Evolutionary conservation across 1,140 invertebrate genomes (phyloP).

Genomic region (Ganaspis sp.): DNA sequence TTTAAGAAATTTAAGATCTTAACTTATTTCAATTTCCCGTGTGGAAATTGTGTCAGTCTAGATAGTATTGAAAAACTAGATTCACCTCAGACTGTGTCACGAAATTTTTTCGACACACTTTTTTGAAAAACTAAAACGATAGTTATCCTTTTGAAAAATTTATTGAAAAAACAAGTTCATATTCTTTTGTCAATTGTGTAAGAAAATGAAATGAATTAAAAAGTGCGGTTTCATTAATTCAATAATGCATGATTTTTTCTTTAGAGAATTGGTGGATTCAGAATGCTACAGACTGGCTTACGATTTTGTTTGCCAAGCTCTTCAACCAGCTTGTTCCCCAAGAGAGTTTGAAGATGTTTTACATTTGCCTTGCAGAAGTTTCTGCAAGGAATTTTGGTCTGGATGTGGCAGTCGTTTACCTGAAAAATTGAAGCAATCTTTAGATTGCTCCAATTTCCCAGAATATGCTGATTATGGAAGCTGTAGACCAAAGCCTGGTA

Average conservation of each 20-base stretch:
- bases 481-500: slow-evolving; percentile 87
- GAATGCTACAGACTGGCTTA: slow-evolving; percentile 90
- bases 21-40: no score
- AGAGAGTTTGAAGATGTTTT: slow-evolving; percentile 77
- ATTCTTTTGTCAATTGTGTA: no score
- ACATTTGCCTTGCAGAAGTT: slow-evolving; percentile 86
- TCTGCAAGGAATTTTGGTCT: slow-evolving; percentile 89
- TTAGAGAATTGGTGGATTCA: slow-evolving; percentile 88
- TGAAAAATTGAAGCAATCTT: slow-evolving; percentile 81
- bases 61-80: no score
- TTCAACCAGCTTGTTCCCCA: slow-evolving; percentile 86
- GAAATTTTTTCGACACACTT: no score
- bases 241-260: slow-evolving; percentile 41
- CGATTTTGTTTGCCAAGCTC: slow-evolving; percentile 89
- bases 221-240: not conserved
- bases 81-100: no score
- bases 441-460: slow-evolving; percentile 89
- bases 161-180: no score
- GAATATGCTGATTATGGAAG: slow-evolving; percentile 84
- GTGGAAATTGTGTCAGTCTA: no score
- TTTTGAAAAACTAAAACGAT: no score
- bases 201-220: no score
- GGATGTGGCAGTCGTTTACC: slow-evolving; percentile 87
- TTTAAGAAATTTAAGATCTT: no score
- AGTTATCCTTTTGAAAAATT: no score